Percentiles rank a stretch among this genome's conserved stretches.
Conservation (phyloP, 2,797 vertebrate species). For the Ceryle rudis region DNA sequence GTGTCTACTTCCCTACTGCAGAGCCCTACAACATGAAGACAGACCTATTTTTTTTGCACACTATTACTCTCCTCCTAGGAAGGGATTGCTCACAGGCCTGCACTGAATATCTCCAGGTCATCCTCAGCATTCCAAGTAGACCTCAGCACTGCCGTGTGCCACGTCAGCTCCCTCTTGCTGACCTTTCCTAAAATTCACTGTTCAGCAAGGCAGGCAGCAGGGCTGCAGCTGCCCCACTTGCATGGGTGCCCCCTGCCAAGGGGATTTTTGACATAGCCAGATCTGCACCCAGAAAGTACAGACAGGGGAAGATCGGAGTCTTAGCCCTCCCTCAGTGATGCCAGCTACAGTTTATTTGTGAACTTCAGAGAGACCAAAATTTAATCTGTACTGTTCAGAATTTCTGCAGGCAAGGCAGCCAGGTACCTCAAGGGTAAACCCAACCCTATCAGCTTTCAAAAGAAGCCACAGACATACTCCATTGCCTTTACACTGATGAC, state of each 20-base stretch:
- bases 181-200: background rate
- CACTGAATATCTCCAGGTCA: background rate
- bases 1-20: no score
- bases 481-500: background rate
- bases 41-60: no score
- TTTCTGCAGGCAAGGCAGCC: background rate
- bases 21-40: background rate
- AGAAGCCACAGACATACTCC: background rate
- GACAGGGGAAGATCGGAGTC: background rate
- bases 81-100: background rate
- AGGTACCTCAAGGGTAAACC: background rate
- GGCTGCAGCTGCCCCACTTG: background rate
- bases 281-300: background rate
- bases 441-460: background rate
- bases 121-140: background rate
- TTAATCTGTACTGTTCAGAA: background rate
- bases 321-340: background rate
- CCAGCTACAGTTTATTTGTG: background rate
- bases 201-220: background rate
- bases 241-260: accelerated
- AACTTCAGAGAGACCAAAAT: background rate
- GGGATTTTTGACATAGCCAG: background rate
- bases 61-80: background rate
- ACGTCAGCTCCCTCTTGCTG: accelerated
- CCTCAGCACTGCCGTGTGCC: background rate